Conservation (phyloP, 2,797 vertebrate species). For the Balearica regulorum region DNA sequence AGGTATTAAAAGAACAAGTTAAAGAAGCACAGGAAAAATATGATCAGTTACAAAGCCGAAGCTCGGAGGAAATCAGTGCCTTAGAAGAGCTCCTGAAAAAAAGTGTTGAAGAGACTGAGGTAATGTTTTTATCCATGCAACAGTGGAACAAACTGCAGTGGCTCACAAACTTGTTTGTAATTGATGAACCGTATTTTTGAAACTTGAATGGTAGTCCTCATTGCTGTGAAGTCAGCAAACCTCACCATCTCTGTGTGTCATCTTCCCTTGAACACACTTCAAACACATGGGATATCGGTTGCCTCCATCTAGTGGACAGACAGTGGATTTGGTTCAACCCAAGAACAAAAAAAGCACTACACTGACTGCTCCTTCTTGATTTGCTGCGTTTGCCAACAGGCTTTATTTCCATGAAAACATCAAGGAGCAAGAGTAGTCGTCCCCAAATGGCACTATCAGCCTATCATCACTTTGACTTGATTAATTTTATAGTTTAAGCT, state of each 20-base stretch:
- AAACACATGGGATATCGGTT: background rate
- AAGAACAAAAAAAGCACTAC: background rate
- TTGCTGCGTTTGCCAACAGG: background rate
- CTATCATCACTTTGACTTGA: background rate
- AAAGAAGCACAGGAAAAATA: conserved; percentile 59
- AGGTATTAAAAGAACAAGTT: conserved; percentile 71
- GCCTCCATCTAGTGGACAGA: background rate
- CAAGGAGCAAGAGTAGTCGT: background rate
- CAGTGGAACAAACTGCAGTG: background rate
- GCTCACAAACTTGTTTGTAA: background rate
- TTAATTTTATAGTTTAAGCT: background rate
- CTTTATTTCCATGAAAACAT: background rate
- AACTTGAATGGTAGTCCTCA: background rate
- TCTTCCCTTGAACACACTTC: background rate
- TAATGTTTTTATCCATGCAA: background rate
- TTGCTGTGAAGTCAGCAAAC: background rate
- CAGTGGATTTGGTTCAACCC: background rate
- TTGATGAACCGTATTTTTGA: background rate
- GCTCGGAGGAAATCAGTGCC: conserved; percentile 26
- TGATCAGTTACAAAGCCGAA: conserved; percentile 31
- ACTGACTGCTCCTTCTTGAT: background rate
- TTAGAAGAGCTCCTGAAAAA: conserved; percentile 73
- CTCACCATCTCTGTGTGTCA: background rate
- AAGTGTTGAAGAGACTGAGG: conserved; percentile 74
- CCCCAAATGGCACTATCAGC: background rate